Percentiles rank a stretch among this genome's conserved stretches.
Evolutionary conservation across 2,797 vertebrate genomes (phyloP).

Genomic region (Onychomys torridus): DNA sequence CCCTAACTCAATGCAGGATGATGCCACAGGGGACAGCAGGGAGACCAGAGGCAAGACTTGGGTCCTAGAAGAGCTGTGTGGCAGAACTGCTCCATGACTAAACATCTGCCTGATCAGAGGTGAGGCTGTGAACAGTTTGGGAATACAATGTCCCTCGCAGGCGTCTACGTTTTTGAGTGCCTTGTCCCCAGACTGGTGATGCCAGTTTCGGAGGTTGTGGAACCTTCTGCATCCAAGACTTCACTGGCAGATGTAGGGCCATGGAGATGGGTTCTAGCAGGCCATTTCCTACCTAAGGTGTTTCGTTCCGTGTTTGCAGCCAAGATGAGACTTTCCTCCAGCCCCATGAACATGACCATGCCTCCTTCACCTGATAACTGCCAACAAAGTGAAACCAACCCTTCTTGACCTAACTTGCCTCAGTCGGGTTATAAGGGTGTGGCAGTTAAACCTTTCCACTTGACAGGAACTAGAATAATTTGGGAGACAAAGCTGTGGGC

Average conservation of each 20-base stretch:
- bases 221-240: neutral
- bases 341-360: neutral
- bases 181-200: neutral
- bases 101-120: neutral
- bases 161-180: neutral
- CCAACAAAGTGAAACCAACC: neutral
- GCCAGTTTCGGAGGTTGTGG: neutral
- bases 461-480: neutral
- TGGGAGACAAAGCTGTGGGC: neutral
- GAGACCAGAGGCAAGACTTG: neutral
- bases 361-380: neutral
- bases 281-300: neutral
- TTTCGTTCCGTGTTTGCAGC: neutral
- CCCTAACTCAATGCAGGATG: neutral
- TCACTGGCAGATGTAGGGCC: neutral
- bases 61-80: neutral
- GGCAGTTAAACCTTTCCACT: neutral
- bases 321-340: neutral
- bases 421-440: neutral
- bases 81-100: neutral
- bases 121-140: neutral
- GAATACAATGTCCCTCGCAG: neutral
- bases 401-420: neutral
- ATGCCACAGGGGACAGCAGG: neutral
- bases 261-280: neutral